Conservation (phyloP, 1,140 invertebrate genomes). For the Drosophila seguyi region DNA sequence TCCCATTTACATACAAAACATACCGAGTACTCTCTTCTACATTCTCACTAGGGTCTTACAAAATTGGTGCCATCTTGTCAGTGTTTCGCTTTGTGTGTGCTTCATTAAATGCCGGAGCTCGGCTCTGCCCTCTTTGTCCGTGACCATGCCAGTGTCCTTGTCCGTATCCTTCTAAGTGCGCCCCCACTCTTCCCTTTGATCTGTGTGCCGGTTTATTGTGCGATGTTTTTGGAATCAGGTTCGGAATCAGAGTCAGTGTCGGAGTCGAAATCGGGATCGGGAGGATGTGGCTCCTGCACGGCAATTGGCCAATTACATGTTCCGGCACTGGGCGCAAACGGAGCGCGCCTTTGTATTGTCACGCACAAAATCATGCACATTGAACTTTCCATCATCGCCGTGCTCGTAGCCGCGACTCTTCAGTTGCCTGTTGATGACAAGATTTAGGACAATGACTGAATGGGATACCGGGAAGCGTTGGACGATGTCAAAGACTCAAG, state of each 20-base stretch:
- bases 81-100: constrained; percentile 24
- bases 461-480: not conserved
- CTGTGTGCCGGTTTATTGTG: constrained; percentile 58
- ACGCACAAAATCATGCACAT: constrained; percentile 89
- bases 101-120: constrained; percentile 50
- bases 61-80: constrained; percentile 59
- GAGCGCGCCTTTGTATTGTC: constrained; percentile 87
- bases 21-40: constrained; percentile 29
- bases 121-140: constrained; percentile 12
- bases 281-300: constrained; percentile 23
- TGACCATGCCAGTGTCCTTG: constrained; percentile 4
- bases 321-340: constrained; percentile 86
- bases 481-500: not conserved
- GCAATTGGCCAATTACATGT: constrained; percentile 68
- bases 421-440: constrained; percentile 87
- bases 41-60: constrained; percentile 41
- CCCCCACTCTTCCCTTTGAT: constrained; percentile 59
- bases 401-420: constrained; percentile 87
- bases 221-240: constrained; percentile 20
- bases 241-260: constrained; percentile 1
- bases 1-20: constrained; percentile 74
- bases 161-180: constrained; percentile 20
- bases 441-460: constrained; percentile 5
- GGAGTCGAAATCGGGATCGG: constrained; percentile 7
- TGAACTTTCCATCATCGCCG: constrained; percentile 88